These are phyloP conservation scores for Callinectes sapidus DNA, from an alignment of 2,888 invertebrate genomes.

Conservation along the genomic window DNA sequence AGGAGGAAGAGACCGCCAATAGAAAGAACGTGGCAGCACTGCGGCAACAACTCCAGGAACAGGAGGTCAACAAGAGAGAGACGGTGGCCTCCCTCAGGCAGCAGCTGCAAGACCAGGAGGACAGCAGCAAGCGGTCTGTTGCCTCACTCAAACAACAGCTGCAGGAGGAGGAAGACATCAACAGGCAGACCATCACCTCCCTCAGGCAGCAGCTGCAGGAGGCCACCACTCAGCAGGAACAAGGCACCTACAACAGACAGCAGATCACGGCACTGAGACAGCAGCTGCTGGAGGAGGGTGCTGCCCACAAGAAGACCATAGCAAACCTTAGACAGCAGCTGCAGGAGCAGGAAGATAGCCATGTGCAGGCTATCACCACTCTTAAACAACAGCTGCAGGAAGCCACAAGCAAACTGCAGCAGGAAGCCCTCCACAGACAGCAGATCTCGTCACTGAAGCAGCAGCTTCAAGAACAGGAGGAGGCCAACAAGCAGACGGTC, in stretches of 20 bases:
- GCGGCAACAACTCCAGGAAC: slow-evolving; percentile 39
- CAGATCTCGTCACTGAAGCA: slow-evolving; percentile 42
- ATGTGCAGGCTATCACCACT: neutral
- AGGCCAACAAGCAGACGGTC: slow-evolving; percentile 5
- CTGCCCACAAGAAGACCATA: slow-evolving; percentile 24
- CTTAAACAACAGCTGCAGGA: slow-evolving; percentile 37
- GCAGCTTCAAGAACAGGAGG: slow-evolving; percentile 38
- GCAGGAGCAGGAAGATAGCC: slow-evolving; percentile 38
- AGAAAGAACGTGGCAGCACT: slow-evolving; percentile 3
- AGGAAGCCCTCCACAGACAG: slow-evolving; percentile 29
- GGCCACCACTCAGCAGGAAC: slow-evolving; percentile 5
- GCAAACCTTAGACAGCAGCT: neutral
- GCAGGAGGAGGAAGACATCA: slow-evolving; percentile 40
- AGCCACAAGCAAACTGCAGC: slow-evolving; percentile 14
- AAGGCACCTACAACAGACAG: slow-evolving; percentile 35
- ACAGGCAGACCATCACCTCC: slow-evolving; percentile 37
- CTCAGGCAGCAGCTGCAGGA: slow-evolving; percentile 40
- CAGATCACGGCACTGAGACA: slow-evolving; percentile 32
- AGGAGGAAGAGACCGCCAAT: slow-evolving; percentile 40
- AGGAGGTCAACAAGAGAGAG: slow-evolving; percentile 39
- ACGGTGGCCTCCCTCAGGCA: slow-evolving; percentile 28
- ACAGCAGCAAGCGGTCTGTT: neutral
- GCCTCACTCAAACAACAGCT: slow-evolving; percentile 41
- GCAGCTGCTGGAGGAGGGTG: slow-evolving; percentile 37
- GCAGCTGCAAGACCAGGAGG: slow-evolving; percentile 40